These are phyloP conservation scores for Drosophila glabriapex DNA, from an alignment of 2,888 invertebrate species.

Conservation along the genomic window DNA sequence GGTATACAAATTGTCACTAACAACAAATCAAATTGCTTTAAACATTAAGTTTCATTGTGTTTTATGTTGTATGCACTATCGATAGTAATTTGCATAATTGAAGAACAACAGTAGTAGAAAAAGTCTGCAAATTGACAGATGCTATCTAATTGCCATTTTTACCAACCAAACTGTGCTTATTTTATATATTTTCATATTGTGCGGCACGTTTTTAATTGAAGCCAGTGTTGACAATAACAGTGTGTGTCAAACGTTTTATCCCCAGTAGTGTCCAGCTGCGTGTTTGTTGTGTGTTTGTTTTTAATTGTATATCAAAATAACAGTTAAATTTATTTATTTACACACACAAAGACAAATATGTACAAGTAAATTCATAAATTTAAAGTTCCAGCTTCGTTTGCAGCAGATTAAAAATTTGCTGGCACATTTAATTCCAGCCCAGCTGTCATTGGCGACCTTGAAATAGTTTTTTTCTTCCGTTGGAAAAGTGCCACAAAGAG, in stretches of 20 bases:
- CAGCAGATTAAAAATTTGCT: constrained; percentile 39
- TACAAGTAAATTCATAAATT: not conserved
- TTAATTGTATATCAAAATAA: not conserved
- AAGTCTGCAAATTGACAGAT: not conserved
- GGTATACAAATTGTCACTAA: not conserved
- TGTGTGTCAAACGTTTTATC: not conserved
- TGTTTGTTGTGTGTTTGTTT: not conserved
- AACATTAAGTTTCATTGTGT: not conserved
- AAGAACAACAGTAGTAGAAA: not conserved
- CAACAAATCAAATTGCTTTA: not conserved
- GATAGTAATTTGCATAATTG: not conserved
- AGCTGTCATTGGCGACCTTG: constrained; percentile 54
- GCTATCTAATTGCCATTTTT: not conserved
- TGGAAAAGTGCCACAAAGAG: constrained; percentile 43
- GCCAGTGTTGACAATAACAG: not conserved
- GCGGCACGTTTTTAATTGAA: constrained; percentile 5
- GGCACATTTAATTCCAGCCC: constrained; percentile 43
- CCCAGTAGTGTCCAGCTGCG: not conserved
- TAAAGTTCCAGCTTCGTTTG: not conserved
- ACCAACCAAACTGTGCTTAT: not conserved
- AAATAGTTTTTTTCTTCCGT: constrained; percentile 24
- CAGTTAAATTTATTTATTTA: not conserved
- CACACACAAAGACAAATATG: not conserved
- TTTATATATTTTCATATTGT: not conserved
- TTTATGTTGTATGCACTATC: not conserved